phyloP scores from a whole-genome alignment of 2,888 invertebrate species.

The Globia sparganii region DNA sequence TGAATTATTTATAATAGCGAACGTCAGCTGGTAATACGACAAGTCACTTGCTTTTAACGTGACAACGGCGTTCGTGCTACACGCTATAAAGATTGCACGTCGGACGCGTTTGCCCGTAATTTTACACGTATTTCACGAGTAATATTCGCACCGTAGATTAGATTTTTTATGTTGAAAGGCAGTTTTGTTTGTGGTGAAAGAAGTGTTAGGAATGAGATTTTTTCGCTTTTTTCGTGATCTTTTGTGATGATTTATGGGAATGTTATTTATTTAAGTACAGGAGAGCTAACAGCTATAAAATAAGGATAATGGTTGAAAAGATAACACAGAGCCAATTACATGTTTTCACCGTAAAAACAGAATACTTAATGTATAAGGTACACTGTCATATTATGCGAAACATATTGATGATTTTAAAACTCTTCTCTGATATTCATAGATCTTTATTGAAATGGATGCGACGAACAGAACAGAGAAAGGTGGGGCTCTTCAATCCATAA shows the following conservation, averaged over 20 bases:
- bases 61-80: slow-evolving; percentile 62
- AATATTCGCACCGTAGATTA: slow-evolving; percentile 38
- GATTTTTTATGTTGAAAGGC: slow-evolving; percentile 26
- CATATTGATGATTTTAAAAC: neutral
- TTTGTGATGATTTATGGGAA: neutral
- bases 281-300: neutral
- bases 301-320: neutral
- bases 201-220: neutral
- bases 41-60: slow-evolving; percentile 66
- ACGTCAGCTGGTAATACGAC: slow-evolving; percentile 60
- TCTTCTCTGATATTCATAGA: no score
- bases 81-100: slow-evolving; percentile 61
- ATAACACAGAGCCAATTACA: neutral
- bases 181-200: neutral
- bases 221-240: neutral
- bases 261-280: neutral
- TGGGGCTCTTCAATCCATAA: no score
- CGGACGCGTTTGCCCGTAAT: slow-evolving; percentile 48
- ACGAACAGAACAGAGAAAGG: neutral
- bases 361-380: neutral
- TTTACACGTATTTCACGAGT: slow-evolving; percentile 57
- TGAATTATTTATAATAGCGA: slow-evolving; percentile 66
- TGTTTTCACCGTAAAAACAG: neutral
- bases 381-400: neutral
- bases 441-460: neutral